Conservation (phyloP, 2,113 vertebrate genomes). For the Takifugu bimaculatus region DNA sequence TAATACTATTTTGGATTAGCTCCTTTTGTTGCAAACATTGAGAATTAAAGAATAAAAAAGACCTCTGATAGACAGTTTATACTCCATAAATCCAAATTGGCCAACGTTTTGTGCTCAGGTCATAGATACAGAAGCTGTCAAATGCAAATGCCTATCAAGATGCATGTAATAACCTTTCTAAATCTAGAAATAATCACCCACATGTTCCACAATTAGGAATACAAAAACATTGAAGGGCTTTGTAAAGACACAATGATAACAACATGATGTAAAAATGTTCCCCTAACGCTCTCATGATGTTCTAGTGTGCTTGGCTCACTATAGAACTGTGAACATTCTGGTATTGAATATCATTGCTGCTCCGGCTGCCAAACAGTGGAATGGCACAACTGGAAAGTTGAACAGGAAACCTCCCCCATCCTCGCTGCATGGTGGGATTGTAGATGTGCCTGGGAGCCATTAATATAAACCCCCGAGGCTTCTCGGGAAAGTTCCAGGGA, state of each 20-base stretch:
- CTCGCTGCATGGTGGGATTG: conserved; percentile 25
- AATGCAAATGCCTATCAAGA: too few species aligned
- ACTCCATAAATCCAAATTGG: too few species aligned
- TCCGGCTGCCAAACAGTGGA: conserved; percentile 13
- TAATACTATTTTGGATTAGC: too few species aligned
- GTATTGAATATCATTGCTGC: conserved; percentile 16
- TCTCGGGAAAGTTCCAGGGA: conserved; percentile 26
- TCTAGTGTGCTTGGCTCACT: conserved; percentile 5
- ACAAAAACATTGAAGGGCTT: not conserved
- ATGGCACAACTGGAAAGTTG: conserved; percentile 31
- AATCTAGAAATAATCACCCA: too few species aligned
- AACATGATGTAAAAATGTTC: too few species aligned
- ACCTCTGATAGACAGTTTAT: too few species aligned
- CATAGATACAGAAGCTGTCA: too few species aligned
- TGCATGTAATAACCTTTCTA: too few species aligned
- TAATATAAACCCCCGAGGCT: conserved; percentile 43
- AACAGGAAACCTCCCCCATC: conserved; percentile 46
- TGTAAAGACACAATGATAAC: not conserved
- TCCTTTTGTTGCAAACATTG: too few species aligned
- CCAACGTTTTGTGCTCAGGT: too few species aligned
- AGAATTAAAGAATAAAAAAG: too few species aligned
- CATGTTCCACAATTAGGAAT: not conserved
- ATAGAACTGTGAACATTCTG: conserved; percentile 4
- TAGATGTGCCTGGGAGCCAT: conserved; percentile 49
- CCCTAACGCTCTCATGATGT: not conserved